These are phyloP conservation scores for Plemyria rubiginata DNA, from an alignment of 2,888 invertebrate species.

Conservation along the genomic window DNA sequence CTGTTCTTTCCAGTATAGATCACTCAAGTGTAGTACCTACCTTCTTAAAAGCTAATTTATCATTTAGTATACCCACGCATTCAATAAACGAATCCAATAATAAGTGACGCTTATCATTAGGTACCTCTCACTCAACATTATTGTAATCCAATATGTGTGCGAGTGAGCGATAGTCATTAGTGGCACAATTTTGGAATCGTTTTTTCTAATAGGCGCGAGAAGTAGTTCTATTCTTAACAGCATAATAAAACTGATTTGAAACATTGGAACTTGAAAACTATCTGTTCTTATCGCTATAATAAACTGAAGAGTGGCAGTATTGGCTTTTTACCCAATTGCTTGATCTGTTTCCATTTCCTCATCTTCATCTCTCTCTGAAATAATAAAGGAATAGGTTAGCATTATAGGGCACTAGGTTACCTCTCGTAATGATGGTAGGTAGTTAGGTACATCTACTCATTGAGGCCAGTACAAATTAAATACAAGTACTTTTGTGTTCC, in stretches of 20 bases:
- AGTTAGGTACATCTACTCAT: background rate
- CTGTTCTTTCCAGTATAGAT: slow-evolving; percentile 52
- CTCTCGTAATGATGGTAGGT: background rate
- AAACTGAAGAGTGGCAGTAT: slow-evolving; percentile 29
- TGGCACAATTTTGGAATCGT: too few relatives aligned
- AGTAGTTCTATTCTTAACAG: slow-evolving; percentile 64
- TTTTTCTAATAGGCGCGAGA: too few relatives aligned
- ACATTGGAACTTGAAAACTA: slow-evolving; percentile 39
- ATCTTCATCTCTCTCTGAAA: slow-evolving; percentile 76
- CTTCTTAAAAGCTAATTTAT: slow-evolving; percentile 50
- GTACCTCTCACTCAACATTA: too few relatives aligned
- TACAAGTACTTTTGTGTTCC: background rate
- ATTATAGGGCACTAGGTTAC: background rate
- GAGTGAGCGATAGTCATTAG: too few relatives aligned
- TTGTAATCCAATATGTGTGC: too few relatives aligned
- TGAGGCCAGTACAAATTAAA: background rate
- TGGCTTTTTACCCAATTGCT: slow-evolving; percentile 60
- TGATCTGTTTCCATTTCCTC: slow-evolving; percentile 81
- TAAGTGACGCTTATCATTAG: too few relatives aligned
- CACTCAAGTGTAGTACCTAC: slow-evolving; percentile 65
- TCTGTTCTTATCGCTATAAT: slow-evolving; percentile 60
- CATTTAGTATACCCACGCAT: background rate
- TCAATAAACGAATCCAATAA: too few relatives aligned
- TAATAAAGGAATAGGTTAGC: slow-evolving; percentile 44
- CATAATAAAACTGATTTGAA: slow-evolving; percentile 47